Evolutionary conservation across 2,113 vertebrate genomes (phyloP).

Genomic region (Saguinus imperator): DNA sequence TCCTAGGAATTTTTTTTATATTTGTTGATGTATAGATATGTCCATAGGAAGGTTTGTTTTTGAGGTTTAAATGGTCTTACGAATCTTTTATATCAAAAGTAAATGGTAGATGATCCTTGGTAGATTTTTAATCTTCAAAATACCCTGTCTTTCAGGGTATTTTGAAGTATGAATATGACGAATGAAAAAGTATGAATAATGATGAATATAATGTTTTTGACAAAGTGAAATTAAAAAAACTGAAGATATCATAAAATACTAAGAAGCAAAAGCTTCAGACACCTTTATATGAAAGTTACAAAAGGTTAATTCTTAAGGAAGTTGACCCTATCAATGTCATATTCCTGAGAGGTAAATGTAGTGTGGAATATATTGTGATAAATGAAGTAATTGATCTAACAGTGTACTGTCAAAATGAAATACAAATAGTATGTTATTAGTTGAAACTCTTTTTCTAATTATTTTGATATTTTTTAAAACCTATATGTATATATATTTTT

Average conservation of each 20-base stretch:
- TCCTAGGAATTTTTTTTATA: neutral
- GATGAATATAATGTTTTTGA: neutral
- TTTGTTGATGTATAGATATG: neutral
- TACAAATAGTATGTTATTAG: neutral
- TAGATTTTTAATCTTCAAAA: slow-evolving; percentile 37
- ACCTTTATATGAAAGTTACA: slow-evolving; percentile 18
- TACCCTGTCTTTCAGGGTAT: neutral
- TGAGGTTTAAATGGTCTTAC: slow-evolving; percentile 8
- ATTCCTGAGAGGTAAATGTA: slow-evolving; percentile 2
- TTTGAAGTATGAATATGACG: no score
- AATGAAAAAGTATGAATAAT: neutral
- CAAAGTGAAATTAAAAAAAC: neutral
- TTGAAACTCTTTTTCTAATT: neutral
- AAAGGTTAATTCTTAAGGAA: slow-evolving; percentile 14
- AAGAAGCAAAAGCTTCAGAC: neutral
- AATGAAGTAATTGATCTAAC: neutral
- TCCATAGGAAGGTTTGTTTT: neutral
- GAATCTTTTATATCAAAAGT: neutral
- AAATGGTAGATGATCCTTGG: neutral
- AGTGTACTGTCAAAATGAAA: neutral
- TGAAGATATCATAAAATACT: neutral
- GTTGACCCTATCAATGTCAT: neutral
- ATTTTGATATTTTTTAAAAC: neutral
- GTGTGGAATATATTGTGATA: neutral
- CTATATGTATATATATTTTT: neutral